Base-by-base conservation (phyloP, 2,888 invertebrate genomes). In the Sthenelais limicola region DNA sequence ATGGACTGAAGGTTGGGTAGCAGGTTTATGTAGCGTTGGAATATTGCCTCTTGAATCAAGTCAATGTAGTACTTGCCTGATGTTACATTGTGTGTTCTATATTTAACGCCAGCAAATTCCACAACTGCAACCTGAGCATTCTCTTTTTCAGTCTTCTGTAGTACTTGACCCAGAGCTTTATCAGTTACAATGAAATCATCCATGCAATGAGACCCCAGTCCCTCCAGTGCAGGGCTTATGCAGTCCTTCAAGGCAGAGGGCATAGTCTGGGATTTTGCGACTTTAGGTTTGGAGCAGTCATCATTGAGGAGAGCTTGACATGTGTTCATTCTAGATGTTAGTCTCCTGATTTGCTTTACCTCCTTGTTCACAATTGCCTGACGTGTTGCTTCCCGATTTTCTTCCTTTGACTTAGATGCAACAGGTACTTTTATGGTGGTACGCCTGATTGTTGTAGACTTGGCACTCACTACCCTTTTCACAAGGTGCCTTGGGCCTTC, bases 281-380 rank as follows among this genome's bases (percentile, higher is more conserved):
- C 62, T 24, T 70, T 72, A 32, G 72, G 69, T 56, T 76, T 75
- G 32, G 72, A 67, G 18, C 74, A 71, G 51, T 74, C 74, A 24
- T 71, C 73, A n/a, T 74, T 73, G 0, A 74, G 73, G 18, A 76
- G 21, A 1, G 74, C 70, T 49, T 76, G 76, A 49, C 74, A 76
- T 0, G 71, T 68, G 54, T 76, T 76, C 74, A 74, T 74, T 24
- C 68, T 54, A 1, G 74, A 73, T 18, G 48, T 62, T 33, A 74
- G 30, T 18, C 71, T 43, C 38, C 74, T 69, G 12, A 62, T 49
- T n/a, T 49, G 21, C 21, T 52, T 52, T 21, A n/a, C 24, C 21
- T 52, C 21, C 21, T 7, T 52, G 9, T 12, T 9, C 9, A 52
- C 52, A 9, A n/a, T 9, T 21, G 7, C 9, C 21, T 52, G 52